phyloP scores from a whole-genome alignment of 2,797 vertebrate genomes.

The Xenopus petersii region DNA sequence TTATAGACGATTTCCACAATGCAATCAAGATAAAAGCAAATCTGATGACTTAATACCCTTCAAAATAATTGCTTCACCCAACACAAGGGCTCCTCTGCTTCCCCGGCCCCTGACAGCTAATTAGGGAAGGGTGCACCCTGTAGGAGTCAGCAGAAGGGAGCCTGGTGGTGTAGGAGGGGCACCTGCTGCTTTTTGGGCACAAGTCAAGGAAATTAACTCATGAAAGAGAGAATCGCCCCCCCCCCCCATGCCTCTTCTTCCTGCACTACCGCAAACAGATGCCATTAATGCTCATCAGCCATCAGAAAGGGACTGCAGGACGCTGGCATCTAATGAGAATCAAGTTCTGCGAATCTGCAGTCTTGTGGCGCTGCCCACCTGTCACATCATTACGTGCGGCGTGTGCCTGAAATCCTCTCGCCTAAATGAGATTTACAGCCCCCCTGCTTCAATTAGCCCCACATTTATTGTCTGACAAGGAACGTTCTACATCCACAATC shows the following conservation, averaged over 20 bases:
- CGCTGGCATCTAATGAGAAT: conserved; percentile 83
- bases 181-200: conserved; percentile 76
- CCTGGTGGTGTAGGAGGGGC: conserved; percentile 61
- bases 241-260: conserved; percentile 23
- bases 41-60: conserved; percentile 99
- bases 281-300: conserved; percentile 74
- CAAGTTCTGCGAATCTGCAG: conserved; percentile 78
- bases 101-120: conserved; percentile 80
- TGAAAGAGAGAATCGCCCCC: conserved; percentile 61
- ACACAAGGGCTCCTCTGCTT: conserved; percentile 71
- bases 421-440: conserved; percentile 79
- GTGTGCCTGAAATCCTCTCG: conserved; percentile 77
- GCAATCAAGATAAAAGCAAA: conserved; percentile 99
- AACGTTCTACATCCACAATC: conserved; percentile 73
- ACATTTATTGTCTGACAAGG: conserved; percentile 77
- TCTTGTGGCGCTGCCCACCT: conserved; percentile 81
- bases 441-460: conserved; percentile 75
- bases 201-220: conserved; percentile 75
- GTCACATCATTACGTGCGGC: conserved; percentile 81
- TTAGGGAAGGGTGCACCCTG: conserved; percentile 77
- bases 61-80: conserved; percentile 94
- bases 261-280: conserved; percentile 74
- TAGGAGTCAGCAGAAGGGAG: conserved; percentile 75
- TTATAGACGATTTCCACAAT: conserved; percentile 99
- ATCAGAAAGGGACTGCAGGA: conserved; percentile 77